phyloP scores from a whole-genome alignment of 2,113 vertebrate genomes.

The Dissostichus mawsoni region DNA sequence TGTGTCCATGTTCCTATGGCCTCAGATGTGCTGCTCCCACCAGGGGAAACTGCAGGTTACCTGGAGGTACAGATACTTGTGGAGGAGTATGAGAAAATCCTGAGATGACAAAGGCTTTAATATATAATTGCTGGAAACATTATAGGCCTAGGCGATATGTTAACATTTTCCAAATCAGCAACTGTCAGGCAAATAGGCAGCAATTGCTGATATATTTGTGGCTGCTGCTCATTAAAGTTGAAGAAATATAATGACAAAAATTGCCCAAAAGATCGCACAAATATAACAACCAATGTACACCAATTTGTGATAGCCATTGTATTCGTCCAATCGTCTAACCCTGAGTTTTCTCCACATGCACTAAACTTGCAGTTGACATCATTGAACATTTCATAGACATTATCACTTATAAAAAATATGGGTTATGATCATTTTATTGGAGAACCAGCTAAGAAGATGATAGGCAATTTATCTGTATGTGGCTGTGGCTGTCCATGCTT shows the following conservation, averaged over 20 bases:
- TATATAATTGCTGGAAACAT: not conserved
- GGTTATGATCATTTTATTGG: not conserved
- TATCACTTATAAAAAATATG: not conserved
- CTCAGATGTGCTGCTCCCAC: not conserved
- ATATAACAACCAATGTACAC: no score
- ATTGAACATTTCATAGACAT: not conserved
- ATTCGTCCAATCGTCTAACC: no score
- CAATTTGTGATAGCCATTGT: no score
- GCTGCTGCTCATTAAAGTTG: no score
- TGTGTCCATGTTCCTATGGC: slow-evolving; percentile 2
- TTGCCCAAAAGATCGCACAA: no score
- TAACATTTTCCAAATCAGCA: no score
- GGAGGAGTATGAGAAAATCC: slow-evolving; percentile 3
- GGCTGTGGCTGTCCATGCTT: not conserved
- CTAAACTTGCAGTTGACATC: slow-evolving; percentile 5
- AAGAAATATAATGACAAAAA: no score
- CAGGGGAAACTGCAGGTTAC: slow-evolving; percentile 15
- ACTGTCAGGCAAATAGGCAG: no score
- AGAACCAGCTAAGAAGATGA: not conserved
- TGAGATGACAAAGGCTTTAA: slow-evolving; percentile 18
- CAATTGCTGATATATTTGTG: no score
- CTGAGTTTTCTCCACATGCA: slow-evolving; percentile 1
- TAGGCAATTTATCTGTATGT: not conserved
- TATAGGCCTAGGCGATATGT: no score
- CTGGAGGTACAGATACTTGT: not conserved